Evolutionary conservation across 2,797 vertebrate species (phyloP).

Genomic region (Podarcis siculus): DNA sequence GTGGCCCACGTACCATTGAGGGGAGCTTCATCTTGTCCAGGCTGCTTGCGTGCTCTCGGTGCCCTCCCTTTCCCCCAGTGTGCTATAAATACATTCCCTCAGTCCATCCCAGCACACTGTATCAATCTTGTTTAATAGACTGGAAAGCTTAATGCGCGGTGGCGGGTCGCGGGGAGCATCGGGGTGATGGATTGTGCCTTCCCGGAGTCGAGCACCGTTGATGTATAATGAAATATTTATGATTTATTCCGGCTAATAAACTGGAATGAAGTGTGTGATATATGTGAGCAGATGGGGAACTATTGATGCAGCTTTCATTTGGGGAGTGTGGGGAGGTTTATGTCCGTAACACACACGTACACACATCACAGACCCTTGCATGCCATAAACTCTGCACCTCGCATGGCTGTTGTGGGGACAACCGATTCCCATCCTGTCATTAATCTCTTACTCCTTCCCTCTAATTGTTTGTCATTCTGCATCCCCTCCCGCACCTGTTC

Average conservation of each 20-base stretch:
- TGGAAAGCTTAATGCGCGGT: conserved; percentile 85
- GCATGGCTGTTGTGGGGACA: background rate
- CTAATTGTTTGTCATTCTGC: background rate
- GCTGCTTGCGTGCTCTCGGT: background rate
- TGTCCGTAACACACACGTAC: background rate
- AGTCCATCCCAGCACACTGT: conserved; percentile 74
- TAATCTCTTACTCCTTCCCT: conserved; percentile 7
- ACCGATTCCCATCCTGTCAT: background rate
- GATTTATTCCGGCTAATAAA: conserved; percentile 97
- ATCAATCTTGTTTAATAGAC: conserved; percentile 96
- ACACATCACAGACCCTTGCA: background rate
- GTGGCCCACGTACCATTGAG: accelerated
- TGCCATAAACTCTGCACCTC: background rate
- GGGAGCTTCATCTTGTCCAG: accelerated
- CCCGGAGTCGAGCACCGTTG: conserved; percentile 82
- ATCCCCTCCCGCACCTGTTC: accelerated
- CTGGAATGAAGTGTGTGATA: conserved; percentile 91
- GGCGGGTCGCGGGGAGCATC: conserved; percentile 82
- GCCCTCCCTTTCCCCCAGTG: conserved; percentile 62
- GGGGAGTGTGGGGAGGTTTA: conserved; percentile 56
- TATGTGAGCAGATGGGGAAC: conserved; percentile 91
- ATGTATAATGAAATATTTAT: conserved; percentile 95
- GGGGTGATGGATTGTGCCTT: conserved; percentile 91
- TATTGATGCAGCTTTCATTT: conserved; percentile 76
- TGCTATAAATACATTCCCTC: conserved; percentile 85